Evolutionary conservation across 2,888 invertebrate species (phyloP).

Genomic region (Drosophila hamatofila): DNA sequence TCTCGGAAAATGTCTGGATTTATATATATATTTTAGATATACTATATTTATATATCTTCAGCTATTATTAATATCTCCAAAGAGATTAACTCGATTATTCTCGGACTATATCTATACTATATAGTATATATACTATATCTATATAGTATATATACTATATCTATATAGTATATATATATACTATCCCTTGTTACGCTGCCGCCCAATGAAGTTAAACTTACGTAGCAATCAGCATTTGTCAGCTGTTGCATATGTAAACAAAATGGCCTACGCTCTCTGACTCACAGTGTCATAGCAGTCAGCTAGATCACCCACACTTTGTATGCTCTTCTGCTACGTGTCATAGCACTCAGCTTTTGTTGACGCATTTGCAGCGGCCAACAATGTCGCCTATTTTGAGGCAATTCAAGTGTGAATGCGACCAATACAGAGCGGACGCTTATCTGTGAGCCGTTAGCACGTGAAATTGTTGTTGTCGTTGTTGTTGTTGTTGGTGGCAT

Average conservation of each 20-base stretch:
- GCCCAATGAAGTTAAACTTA: neutral
- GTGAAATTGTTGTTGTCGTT: slow-evolving; percentile 44
- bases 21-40: too few species aligned
- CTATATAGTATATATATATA: too few species aligned
- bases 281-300: neutral
- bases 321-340: neutral
- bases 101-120: too few species aligned
- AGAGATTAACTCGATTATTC: too few species aligned
- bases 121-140: too few species aligned
- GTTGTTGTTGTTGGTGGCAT: slow-evolving; percentile 27
- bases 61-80: too few species aligned
- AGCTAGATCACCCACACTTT: neutral
- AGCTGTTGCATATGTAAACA: too few species aligned
- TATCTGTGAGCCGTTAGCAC: slow-evolving; percentile 65
- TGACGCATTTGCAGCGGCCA: slow-evolving; percentile 1
- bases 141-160: too few species aligned
- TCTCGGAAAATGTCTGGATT: too few species aligned
- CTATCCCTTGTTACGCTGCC: neutral
- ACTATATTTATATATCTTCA: too few species aligned
- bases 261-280: neutral
- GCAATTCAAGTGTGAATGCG: slow-evolving; percentile 19
- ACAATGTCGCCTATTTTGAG: slow-evolving; percentile 23
- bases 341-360: slow-evolving; percentile 14
- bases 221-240: neutral
- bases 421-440: slow-evolving; percentile 32